phyloP scores from a whole-genome alignment of 2,888 invertebrate species.

The Trypoxylon attenuatum region DNA sequence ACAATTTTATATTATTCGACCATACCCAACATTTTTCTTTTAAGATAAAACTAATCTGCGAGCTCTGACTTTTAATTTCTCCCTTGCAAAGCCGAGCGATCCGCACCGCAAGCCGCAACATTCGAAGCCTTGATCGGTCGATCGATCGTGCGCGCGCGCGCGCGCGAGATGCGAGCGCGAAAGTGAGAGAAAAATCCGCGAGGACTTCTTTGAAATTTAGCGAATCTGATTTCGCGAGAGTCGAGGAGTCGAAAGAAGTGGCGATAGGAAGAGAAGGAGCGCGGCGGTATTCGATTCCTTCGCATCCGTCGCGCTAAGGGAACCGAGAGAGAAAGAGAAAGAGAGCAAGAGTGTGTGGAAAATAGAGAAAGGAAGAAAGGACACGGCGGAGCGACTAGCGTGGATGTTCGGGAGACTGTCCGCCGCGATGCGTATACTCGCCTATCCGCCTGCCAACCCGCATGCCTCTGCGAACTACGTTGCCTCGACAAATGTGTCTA shows the following conservation, averaged over 20 bases:
- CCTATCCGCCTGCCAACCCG: slow-evolving; percentile 50
- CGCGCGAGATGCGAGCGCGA: slow-evolving; percentile 3
- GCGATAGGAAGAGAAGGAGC: not conserved
- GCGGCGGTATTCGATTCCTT: slow-evolving; percentile 20
- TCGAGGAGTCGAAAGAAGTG: not conserved
- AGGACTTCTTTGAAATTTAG: slow-evolving; percentile 1
- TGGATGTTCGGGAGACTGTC: slow-evolving; percentile 3
- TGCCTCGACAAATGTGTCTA: slow-evolving; percentile 62
- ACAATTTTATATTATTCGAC: too few species aligned
- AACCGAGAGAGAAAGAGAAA: slow-evolving; percentile 7
- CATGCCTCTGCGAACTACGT: slow-evolving; percentile 57
- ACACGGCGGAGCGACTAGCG: too few species aligned
- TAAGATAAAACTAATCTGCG: not conserved
- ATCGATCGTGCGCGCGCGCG: slow-evolving; percentile 33
- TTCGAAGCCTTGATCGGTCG: slow-evolving; percentile 11
- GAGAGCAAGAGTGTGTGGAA: not conserved
- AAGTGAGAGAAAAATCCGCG: not conserved
- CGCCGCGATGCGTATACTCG: slow-evolving; percentile 34
- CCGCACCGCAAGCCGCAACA: not conserved
- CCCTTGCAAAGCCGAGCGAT: not conserved
- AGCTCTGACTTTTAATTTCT: too few species aligned
- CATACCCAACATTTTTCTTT: not conserved
- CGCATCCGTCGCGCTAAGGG: slow-evolving; percentile 7
- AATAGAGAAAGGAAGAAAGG: slow-evolving; percentile 9
- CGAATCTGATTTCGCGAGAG: not conserved